Conservation (phyloP, 2,113 vertebrate species). For the Excalfactoria chinensis region DNA sequence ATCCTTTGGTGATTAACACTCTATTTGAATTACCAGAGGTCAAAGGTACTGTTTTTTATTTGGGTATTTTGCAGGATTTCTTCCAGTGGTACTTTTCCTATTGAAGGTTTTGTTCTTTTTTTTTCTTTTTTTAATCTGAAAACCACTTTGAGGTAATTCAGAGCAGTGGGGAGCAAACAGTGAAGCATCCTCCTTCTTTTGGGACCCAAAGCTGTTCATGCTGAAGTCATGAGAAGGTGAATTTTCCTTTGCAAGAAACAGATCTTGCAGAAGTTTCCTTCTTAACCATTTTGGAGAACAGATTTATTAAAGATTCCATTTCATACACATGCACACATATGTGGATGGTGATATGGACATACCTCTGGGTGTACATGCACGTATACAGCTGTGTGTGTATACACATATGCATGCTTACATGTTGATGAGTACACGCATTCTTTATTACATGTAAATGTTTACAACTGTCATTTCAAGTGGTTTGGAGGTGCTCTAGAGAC, state of each 20-base stretch:
- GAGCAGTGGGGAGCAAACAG: background rate
- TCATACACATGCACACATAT: background rate
- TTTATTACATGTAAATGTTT: background rate
- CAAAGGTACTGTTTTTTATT: constrained; percentile 22
- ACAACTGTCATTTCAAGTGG: background rate
- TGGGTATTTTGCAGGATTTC: background rate
- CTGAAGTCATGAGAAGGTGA: background rate
- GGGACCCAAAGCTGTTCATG: background rate
- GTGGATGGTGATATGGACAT: background rate
- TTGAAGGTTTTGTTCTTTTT: background rate
- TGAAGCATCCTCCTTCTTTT: background rate
- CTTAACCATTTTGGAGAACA: background rate
- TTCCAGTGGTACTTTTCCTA: background rate
- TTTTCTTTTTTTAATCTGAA: background rate
- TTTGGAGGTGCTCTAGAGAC: background rate
- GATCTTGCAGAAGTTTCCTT: background rate
- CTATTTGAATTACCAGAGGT: constrained; percentile 44
- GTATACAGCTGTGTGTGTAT: background rate
- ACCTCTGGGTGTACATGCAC: background rate
- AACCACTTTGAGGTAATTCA: background rate
- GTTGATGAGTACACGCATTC: background rate
- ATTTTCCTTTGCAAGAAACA: background rate
- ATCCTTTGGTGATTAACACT: constrained; percentile 59
- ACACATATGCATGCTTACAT: background rate
- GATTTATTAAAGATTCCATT: background rate